Evolutionary conservation across 2,113 vertebrate species (phyloP).

Genomic region (Dendrocopos noguchii): DNA sequence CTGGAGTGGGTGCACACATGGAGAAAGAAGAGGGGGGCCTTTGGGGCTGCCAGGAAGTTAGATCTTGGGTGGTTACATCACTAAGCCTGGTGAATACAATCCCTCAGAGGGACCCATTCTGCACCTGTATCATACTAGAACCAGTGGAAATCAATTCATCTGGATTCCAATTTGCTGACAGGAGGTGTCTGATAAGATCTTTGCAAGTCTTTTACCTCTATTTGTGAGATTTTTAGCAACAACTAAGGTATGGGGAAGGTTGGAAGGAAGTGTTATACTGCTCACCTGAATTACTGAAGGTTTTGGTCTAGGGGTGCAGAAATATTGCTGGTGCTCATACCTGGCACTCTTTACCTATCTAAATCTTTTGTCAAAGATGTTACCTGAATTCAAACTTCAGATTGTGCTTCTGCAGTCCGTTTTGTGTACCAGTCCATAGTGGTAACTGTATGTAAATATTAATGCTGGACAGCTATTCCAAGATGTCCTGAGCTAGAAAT

Average conservation of each 20-base stretch:
- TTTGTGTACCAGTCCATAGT: background rate
- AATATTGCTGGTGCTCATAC: background rate
- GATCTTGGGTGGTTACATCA: background rate
- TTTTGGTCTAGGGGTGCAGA: background rate
- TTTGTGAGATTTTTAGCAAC: background rate
- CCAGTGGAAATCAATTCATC: background rate
- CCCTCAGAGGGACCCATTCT: background rate
- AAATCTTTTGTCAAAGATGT: background rate
- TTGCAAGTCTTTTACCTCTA: background rate
- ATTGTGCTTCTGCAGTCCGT: background rate
- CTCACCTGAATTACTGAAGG: background rate
- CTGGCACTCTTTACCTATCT: background rate
- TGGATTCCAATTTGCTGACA: background rate
- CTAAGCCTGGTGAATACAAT: background rate
- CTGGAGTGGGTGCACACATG: accelerated
- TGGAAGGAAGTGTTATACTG: background rate
- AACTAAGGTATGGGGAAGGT: accelerated
- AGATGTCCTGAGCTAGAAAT: background rate
- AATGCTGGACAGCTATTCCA: background rate
- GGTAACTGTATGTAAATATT: background rate
- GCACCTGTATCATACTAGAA: background rate
- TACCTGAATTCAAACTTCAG: background rate
- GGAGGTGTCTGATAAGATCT: background rate
- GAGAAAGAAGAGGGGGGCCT: background rate
- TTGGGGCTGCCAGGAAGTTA: background rate